These are phyloP conservation scores for Zaprionus davidi DNA, from an alignment of 1,140 invertebrate species.

Conservation along the genomic window DNA sequence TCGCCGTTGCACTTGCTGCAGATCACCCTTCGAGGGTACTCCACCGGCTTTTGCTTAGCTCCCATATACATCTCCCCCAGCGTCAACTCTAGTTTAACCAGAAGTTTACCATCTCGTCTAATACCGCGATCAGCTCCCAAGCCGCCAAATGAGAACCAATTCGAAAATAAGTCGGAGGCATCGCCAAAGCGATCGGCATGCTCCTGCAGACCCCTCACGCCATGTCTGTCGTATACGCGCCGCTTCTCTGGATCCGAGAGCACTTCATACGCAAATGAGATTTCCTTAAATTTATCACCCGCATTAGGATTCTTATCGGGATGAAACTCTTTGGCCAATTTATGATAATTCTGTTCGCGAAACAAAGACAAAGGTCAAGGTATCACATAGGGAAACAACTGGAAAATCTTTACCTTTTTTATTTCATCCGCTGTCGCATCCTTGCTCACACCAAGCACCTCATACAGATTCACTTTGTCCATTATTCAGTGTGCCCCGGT, in stretches of 20 bases:
- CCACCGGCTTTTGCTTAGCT: conserved; percentile 90
- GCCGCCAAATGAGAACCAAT: conserved; percentile 85
- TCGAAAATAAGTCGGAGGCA: conserved; percentile 86
- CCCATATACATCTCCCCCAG: conserved; percentile 97
- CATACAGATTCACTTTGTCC: conserved; percentile 93
- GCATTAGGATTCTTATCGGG: conserved; percentile 93
- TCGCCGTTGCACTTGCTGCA: conserved; percentile 93
- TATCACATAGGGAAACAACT: conserved; percentile 9
- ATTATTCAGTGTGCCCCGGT: conserved; percentile 39
- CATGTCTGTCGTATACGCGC: conserved; percentile 90
- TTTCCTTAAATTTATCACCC: conserved; percentile 95
- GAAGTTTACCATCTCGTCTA: conserved; percentile 62
- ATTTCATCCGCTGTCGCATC: conserved; percentile 92
- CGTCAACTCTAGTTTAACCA: conserved; percentile 88
- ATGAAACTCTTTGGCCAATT: conserved; percentile 94
- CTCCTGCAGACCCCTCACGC: conserved; percentile 92
- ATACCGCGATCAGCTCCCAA: conserved; percentile 63
- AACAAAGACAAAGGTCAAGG: conserved; percentile 39
- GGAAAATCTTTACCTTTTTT: conserved; percentile 89
- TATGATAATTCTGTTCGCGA: conserved; percentile 89
- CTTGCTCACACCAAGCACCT: conserved; percentile 91
- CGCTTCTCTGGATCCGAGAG: conserved; percentile 90
- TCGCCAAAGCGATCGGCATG: conserved; percentile 87
- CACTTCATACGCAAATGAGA: conserved; percentile 94
- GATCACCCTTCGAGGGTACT: conserved; percentile 92